Percentiles rank a stretch among this genome's conserved stretches.
phyloP scores from a whole-genome alignment of 2,888 invertebrate species.

The Lasioglossum leucozonium region DNA sequence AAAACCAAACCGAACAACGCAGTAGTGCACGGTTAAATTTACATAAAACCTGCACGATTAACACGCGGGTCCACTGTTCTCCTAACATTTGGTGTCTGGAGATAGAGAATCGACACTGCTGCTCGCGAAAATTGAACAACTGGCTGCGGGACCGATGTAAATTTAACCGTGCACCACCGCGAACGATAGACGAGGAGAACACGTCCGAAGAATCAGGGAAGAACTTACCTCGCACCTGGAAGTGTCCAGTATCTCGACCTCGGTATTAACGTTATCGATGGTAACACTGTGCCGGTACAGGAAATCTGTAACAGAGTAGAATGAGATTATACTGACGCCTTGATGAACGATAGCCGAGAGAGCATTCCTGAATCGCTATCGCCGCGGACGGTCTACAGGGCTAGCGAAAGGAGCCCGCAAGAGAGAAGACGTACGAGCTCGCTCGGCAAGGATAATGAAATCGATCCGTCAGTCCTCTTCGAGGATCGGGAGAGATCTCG shows the following conservation, averaged over 20 bases:
- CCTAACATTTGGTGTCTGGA: too few species aligned
- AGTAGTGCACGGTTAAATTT: neutral
- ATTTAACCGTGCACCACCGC: neutral
- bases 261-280: conserved; percentile 91
- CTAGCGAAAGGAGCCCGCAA: conserved; percentile 50
- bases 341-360: conserved; percentile 59
- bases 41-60: neutral
- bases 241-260: conserved; percentile 92
- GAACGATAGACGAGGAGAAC: neutral
- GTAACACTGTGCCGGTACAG: conserved; percentile 92
- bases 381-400: conserved; percentile 36
- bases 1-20: neutral
- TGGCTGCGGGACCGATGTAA: neutral
- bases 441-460: conserved; percentile 64
- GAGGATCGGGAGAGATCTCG: conserved; percentile 57
- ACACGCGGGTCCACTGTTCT: too few species aligned
- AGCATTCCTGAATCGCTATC: conserved; percentile 57
- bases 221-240: conserved; percentile 92
- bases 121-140: neutral
- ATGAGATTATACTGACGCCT: conserved; percentile 55
- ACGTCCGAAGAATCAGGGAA: neutral
- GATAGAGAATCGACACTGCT: too few species aligned
- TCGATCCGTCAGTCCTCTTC: conserved; percentile 66
- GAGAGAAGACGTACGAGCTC: conserved; percentile 63
- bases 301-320: conserved; percentile 88